These are phyloP conservation scores for Steinernema scapterisci DNA, from an alignment of 2,888 invertebrate genomes.

Conservation along the genomic window DNA sequence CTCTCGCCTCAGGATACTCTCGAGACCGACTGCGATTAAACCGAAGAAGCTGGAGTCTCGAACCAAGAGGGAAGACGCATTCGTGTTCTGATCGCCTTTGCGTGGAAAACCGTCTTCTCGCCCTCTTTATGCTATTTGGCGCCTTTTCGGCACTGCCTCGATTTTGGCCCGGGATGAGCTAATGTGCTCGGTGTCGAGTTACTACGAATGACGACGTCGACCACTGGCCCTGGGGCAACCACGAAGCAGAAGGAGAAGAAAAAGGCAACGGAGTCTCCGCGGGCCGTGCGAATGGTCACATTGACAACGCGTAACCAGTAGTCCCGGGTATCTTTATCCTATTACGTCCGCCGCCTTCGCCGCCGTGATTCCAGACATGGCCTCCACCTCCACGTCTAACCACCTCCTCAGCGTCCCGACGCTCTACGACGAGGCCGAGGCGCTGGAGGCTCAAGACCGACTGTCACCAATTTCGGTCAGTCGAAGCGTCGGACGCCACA, in stretches of 20 bases:
- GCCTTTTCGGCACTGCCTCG: constrained; percentile 21
- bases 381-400: constrained; percentile 9
- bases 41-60: too few species aligned
- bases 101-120: background rate
- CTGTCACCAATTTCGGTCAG: constrained; percentile 2
- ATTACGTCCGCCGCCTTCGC: background rate
- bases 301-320: background rate
- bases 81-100: too few species aligned
- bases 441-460: constrained; percentile 3
- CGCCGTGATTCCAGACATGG: background rate
- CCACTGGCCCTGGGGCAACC: constrained; percentile 29
- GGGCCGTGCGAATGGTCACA: constrained; percentile 17
- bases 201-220: constrained; percentile 33
- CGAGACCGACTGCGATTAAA: too few species aligned
- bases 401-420: constrained; percentile 12
- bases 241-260: constrained; percentile 9
- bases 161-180: constrained; percentile 24
- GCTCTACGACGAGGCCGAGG: constrained; percentile 1
- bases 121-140: constrained; percentile 14
- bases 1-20: too few species aligned
- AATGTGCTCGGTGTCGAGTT: constrained; percentile 33
- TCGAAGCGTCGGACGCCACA: constrained; percentile 4
- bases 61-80: too few species aligned
- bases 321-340: background rate
- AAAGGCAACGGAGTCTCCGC: background rate